Evolutionary conservation across 92 coral and sea anemone species (phyloP), one percentile per base, ranked within the genome.

Genomic region (Palythoa grandis): DNA sequence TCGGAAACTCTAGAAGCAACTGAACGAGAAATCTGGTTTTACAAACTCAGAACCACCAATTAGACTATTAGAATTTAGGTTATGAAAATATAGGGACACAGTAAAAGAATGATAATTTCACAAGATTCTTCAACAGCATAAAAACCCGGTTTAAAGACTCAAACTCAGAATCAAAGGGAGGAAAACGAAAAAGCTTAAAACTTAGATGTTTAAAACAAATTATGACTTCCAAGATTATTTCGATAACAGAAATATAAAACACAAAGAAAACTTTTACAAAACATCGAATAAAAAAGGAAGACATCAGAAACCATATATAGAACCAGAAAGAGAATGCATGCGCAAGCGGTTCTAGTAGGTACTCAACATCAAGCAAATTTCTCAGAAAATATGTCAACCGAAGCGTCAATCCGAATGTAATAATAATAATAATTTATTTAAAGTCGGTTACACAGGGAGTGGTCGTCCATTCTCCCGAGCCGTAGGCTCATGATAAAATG

Each of bases 71-170:
- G 70, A 60, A 68, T 25, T 19, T 71, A 80, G 85, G 75, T 25
- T 70, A 60, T 80, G 85, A 74, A 68, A 61, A 78, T 61, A 17
- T 78, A 53, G 50, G 83, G 70, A 50, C 83, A 78, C 65, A 24
- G 83, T 23, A 82, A 74, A 74, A 43, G 78, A 74, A 74, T 52
- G 37, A 50, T 25, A 52, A 43, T 40, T 65, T 67, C 76, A 82
- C 72, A 54, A 54, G 60, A 54, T 54, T 54, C 16, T 16, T 54
- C 38, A 79, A 56, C 84, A 14, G 54, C 5, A 66, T 82, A 82
- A 71, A 73, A 82, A 75, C 65, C 54, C 40, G 86, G 54, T 73
- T 82, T 22, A 35, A 65, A 74, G 82, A 85, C 72, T 65, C 35
- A 82, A 29, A 29, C 35, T 29, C 35, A 29, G 35, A 29, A 29